These are phyloP conservation scores for Malacoctenus gilli DNA, from an alignment of 2,797 vertebrate genomes.

Conservation along the genomic window DNA sequence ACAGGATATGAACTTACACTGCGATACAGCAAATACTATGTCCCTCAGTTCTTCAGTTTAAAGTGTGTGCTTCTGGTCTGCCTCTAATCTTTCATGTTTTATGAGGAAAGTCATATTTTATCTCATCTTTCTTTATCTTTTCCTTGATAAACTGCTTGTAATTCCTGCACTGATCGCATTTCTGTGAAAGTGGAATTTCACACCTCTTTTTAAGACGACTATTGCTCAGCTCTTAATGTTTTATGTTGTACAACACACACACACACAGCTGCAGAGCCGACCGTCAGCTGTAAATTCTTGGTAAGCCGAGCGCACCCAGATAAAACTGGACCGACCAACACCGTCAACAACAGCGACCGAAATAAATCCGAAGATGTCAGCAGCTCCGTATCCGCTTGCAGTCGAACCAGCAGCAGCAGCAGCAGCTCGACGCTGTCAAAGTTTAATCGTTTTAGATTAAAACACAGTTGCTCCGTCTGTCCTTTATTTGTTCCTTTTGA, in stretches of 20 bases:
- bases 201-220: not conserved
- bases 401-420: too few relatives aligned
- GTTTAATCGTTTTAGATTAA: too few relatives aligned
- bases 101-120: too few relatives aligned
- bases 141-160: too few relatives aligned
- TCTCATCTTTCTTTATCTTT: too few relatives aligned
- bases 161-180: not conserved
- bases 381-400: too few relatives aligned
- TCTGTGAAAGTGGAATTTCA: not conserved
- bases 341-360: not conserved
- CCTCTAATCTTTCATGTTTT: too few relatives aligned
- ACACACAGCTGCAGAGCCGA: conserved; percentile 6
- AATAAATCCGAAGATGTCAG: conserved; percentile 5
- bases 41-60: too few relatives aligned
- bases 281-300: conserved; percentile 7
- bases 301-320: not conserved
- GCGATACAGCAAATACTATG: too few relatives aligned
- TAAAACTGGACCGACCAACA: not conserved
- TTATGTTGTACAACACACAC: conserved; percentile 3
- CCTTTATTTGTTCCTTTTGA: not conserved
- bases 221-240: not conserved
- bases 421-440: too few relatives aligned
- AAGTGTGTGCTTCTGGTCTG: too few relatives aligned
- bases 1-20: too few relatives aligned
- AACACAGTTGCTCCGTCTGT: not conserved